Evolutionary conservation across 2,797 vertebrate genomes (phyloP).

Genomic region (Coregonus suidteri): DNA sequence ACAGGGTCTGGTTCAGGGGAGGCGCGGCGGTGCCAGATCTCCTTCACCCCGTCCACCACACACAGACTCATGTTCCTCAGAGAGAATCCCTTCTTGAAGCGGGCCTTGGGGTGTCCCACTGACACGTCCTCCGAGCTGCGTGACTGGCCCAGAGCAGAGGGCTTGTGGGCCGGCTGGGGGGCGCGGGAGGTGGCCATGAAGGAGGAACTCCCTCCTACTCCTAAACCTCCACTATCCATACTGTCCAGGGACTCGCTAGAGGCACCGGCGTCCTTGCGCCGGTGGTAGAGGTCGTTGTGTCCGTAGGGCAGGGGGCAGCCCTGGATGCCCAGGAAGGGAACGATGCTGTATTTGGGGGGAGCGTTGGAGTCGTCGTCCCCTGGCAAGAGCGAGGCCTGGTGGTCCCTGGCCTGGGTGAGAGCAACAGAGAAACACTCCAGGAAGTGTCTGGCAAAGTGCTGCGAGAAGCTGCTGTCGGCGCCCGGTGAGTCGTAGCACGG

Average conservation of each 20-base stretch:
- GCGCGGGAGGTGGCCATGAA: constrained; percentile 65
- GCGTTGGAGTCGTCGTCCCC: constrained; percentile 65
- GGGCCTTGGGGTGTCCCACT: constrained; percentile 78
- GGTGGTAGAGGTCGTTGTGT: constrained; percentile 72
- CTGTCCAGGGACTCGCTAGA: constrained; percentile 87
- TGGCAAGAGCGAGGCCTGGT: constrained; percentile 41
- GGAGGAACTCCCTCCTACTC: constrained; percentile 59
- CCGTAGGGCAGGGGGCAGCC: constrained; percentile 87
- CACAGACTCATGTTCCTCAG: constrained; percentile 97
- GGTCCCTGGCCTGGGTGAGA: constrained; percentile 77
- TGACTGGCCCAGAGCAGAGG: constrained; percentile 86
- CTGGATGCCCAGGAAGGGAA: constrained; percentile 89
- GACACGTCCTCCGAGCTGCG: constrained; percentile 95
- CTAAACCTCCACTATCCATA: constrained; percentile 83
- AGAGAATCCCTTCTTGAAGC: constrained; percentile 95
- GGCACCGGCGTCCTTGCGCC: constrained; percentile 80
- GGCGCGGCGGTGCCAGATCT: constrained; percentile 93
- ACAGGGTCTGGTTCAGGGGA: constrained; percentile 82
- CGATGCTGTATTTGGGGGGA: constrained; percentile 84
- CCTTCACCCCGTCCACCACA: constrained; percentile 92
- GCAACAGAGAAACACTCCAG: constrained; percentile 87
- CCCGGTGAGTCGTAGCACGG: constrained; percentile 91
- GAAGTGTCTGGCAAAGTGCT: constrained; percentile 92
- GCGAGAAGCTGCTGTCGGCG: constrained; percentile 89
- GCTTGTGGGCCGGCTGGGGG: constrained; percentile 75